Base-by-base conservation (phyloP, 2,797 vertebrate genomes). In the Diplodus sargus region DNA sequence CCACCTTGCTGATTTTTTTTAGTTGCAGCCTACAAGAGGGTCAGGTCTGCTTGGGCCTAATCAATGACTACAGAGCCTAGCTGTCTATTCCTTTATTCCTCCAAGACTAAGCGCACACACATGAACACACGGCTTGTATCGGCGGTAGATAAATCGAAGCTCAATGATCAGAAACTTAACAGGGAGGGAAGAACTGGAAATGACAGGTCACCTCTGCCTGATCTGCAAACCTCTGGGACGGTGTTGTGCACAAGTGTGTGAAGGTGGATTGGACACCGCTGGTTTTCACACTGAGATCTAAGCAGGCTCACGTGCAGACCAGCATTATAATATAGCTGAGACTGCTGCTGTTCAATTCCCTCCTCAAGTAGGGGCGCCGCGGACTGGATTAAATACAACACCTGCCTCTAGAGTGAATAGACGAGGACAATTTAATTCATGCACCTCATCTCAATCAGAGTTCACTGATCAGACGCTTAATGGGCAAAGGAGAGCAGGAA, bases 21-120 rank as follows among this genome's bases (percentile, higher is more conserved):
- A 66, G 70, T 88, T 74, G 74, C 77, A 82, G 76, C 58, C 72
- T 88, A 76, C 83, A 76, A 83, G 83, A 91, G 90, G 82, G 89
- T 92, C 88, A 91, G 80, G 78, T 85, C 86, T 85, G 64, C 65
- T 80, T 63, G 76, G 84, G 42, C 53, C 59, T 85, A 81, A 94
- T 95, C 93, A 90, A 94, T 94, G 90, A 61, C 70, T 64, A 13
- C 57, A 90, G 89, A 94, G 90, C 76, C 88, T 79, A 51, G 34
- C 45, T 77, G 90, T 93, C 87, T 94, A 78, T 76, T 68, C 82
- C 49, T 80, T 82, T 85, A 87, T 85, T 76, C 86, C 68, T 59
- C 22, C 16, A 39, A 73, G 69, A 70, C 70, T n/a, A 64, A 57
- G 51, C 66, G 67, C 70, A 73, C 65, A 59, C 70, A 59, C 57